A percentile compares a stretch with the other conserved stretches of the same genome.
Conservation (phyloP, 2,888 invertebrate species). For the Gisinianus flammeolus region DNA sequence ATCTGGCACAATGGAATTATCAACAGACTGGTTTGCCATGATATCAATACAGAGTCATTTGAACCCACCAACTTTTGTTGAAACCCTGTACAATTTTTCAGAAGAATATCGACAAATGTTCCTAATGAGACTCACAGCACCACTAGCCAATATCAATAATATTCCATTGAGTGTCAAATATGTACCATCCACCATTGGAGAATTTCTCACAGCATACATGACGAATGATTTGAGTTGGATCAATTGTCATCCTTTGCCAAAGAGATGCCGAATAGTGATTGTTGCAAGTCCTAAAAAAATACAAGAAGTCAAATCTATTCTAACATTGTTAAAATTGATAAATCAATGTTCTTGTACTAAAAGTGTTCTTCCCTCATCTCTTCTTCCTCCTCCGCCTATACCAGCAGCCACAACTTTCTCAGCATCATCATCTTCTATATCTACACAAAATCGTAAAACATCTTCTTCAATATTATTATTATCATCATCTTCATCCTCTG, state of each 20-base stretch:
- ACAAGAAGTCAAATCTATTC: slow-evolving; percentile 32
- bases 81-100: slow-evolving; percentile 40
- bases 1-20: slow-evolving; percentile 33
- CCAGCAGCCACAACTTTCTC: not conserved
- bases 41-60: slow-evolving; percentile 40
- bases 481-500: not conserved
- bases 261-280: slow-evolving; percentile 37
- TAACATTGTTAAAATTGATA: slow-evolving; percentile 18
- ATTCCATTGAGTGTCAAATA: slow-evolving; percentile 20
- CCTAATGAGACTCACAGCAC: slow-evolving; percentile 22
- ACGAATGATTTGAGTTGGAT: slow-evolving; percentile 22
- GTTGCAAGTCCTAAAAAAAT: slow-evolving; percentile 23
- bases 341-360: slow-evolving; percentile 27
- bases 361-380: slow-evolving; percentile 3
- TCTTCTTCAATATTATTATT: not conserved
- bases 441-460: no score
- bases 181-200: slow-evolving; percentile 13
- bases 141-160: slow-evolving; percentile 30
- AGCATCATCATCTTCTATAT: no score
- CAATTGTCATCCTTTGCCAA: not conserved
- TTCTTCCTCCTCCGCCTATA: not conserved
- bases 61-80: slow-evolving; percentile 39
- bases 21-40: slow-evolving; percentile 41
- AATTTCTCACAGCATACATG: slow-evolving; percentile 31
- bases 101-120: slow-evolving; percentile 29